phyloP scores from a whole-genome alignment of 2,888 invertebrate genomes.

The Girardia tigrina region DNA sequence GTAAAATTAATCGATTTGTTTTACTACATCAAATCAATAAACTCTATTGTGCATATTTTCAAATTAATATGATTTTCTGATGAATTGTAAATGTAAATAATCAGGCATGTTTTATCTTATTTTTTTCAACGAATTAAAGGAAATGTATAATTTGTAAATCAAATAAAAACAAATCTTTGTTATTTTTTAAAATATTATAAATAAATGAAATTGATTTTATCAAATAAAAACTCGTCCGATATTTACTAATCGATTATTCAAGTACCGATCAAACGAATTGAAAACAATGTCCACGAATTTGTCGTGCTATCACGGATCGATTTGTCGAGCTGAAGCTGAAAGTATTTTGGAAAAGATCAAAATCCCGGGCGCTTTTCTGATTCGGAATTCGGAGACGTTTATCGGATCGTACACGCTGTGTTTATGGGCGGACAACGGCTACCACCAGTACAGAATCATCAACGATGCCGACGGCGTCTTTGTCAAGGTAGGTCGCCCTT shows the following conservation, averaged over 20 bases:
- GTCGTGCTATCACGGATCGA: constrained; percentile 1
- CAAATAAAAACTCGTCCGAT: too few relatives aligned
- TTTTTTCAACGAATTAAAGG: too few relatives aligned
- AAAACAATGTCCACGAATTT: background rate
- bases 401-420: background rate
- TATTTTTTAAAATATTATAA: too few relatives aligned
- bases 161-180: too few relatives aligned
- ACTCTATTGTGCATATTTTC: constrained; percentile 13
- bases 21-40: background rate
- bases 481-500: background rate
- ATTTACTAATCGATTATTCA: too few relatives aligned
- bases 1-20: background rate
- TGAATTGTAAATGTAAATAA: too few relatives aligned
- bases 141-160: too few relatives aligned
- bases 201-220: too few relatives aligned
- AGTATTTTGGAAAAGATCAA: constrained; percentile 10
- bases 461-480: background rate
- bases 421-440: constrained; percentile 10
- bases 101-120: too few relatives aligned
- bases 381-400: background rate
- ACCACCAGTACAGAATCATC: constrained; percentile 19
- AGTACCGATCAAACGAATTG: too few relatives aligned
- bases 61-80: constrained; percentile 23
- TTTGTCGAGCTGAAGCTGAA: constrained; percentile 6
- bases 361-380: background rate